These are phyloP conservation scores for Megaceryle alcyon DNA, from an alignment of 2,797 vertebrate species.

Conservation along the genomic window DNA sequence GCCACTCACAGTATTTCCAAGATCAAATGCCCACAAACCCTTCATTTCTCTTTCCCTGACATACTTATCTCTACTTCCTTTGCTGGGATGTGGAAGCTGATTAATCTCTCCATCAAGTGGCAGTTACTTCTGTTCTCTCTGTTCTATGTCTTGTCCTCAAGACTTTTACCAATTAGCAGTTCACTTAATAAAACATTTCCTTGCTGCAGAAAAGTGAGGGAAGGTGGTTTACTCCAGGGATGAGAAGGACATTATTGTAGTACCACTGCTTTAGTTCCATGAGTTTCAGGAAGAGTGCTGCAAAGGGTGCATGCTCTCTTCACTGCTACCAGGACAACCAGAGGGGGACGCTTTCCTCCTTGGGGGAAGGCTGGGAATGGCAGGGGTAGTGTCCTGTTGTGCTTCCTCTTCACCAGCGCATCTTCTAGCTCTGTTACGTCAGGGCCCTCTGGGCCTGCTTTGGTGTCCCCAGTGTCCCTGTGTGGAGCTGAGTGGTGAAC, in stretches of 20 bases:
- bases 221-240: neutral
- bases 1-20: neutral
- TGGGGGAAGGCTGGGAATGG: neutral
- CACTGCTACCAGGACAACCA: neutral
- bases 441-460: neutral
- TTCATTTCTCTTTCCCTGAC: neutral
- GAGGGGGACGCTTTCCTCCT: fast-evolving
- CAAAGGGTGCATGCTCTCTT: neutral
- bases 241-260: neutral
- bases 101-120: neutral
- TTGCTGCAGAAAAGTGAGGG: neutral
- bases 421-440: neutral
- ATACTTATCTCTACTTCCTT: neutral
- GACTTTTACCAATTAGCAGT: neutral
- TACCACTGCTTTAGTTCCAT: neutral
- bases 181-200: neutral
- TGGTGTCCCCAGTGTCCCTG: neutral
- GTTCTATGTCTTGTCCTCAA: neutral
- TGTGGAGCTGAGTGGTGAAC: neutral
- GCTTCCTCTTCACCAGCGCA: neutral
- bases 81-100: neutral
- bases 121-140: neutral
- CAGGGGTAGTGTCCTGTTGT: neutral
- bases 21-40: neutral
- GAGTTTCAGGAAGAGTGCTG: neutral